phyloP scores from a whole-genome alignment of 2,113 vertebrate genomes.

The Tyrannus savana region DNA sequence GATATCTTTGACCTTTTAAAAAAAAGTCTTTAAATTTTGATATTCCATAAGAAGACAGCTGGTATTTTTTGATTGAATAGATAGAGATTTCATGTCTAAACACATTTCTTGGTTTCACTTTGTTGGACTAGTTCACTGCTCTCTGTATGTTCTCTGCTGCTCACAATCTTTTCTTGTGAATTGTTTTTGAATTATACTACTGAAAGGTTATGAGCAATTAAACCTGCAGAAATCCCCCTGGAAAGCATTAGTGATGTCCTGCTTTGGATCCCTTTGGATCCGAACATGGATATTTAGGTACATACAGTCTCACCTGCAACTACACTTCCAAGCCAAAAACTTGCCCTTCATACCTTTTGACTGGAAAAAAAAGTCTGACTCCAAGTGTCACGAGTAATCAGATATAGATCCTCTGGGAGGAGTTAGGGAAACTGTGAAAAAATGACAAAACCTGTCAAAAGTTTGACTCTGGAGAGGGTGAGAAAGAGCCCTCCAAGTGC shows the following conservation, averaged over 20 bases:
- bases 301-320: not conserved
- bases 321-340: not conserved
- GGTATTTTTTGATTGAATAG: constrained; percentile 74
- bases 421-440: not conserved
- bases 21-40: constrained; percentile 57
- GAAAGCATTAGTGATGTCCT: not conserved
- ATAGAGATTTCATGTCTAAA: constrained; percentile 73
- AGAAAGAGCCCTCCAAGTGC: not conserved
- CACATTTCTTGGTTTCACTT: constrained; percentile 36
- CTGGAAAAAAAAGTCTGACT: not conserved
- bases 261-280: not conserved
- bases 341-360: not conserved
- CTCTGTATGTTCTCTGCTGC: not conserved
- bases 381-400: not conserved
- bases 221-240: not conserved
- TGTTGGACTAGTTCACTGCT: not conserved
- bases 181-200: not conserved
- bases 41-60: constrained; percentile 73
- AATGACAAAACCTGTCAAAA: not conserved
- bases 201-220: not conserved
- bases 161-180: not conserved
- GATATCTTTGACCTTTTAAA: constrained; percentile 72
- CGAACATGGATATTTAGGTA: not conserved
- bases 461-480: not conserved
- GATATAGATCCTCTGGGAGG: not conserved